A percentile compares a stretch with the other conserved stretches of the same genome.
Conservation (phyloP, 2,113 vertebrate genomes). For the Naja naja region DNA sequence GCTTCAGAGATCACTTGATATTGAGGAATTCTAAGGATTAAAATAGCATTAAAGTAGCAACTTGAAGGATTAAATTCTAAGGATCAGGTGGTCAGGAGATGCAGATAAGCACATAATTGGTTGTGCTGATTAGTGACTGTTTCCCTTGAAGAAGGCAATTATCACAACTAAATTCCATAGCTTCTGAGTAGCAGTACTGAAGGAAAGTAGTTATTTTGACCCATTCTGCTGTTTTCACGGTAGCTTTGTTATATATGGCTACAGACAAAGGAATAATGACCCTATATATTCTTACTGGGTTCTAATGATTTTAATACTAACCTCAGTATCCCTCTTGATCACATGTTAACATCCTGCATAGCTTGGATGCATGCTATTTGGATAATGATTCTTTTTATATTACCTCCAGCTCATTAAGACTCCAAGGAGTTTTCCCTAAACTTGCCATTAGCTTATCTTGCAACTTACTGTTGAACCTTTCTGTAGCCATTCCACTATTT, state of each 20-base stretch:
- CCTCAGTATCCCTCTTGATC: not conserved
- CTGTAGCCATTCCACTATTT: not conserved
- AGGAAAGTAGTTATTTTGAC: not conserved
- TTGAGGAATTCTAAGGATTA: not conserved
- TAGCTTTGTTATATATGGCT: not conserved
- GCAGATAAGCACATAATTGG: not conserved
- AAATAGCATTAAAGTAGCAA: not conserved
- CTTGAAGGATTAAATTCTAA: not conserved
- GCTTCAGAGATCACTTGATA: not conserved
- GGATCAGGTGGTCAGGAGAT: not conserved
- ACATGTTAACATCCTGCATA: not conserved
- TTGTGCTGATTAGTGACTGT: not conserved
- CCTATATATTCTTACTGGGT: not conserved
- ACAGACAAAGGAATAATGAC: not conserved
- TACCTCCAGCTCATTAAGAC: not conserved
- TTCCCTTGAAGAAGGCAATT: not conserved
- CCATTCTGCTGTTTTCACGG: not conserved
- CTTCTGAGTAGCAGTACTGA: not conserved
- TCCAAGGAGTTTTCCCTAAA: not conserved
- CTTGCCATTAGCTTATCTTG: not conserved
- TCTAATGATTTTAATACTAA: not conserved
- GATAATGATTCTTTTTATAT: not conserved
- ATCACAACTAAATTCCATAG: not conserved
- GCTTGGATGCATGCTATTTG: not conserved
- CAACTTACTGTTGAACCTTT: not conserved